phyloP scores from a whole-genome alignment of 2,888 invertebrate species.

The Melitaea athalia region DNA sequence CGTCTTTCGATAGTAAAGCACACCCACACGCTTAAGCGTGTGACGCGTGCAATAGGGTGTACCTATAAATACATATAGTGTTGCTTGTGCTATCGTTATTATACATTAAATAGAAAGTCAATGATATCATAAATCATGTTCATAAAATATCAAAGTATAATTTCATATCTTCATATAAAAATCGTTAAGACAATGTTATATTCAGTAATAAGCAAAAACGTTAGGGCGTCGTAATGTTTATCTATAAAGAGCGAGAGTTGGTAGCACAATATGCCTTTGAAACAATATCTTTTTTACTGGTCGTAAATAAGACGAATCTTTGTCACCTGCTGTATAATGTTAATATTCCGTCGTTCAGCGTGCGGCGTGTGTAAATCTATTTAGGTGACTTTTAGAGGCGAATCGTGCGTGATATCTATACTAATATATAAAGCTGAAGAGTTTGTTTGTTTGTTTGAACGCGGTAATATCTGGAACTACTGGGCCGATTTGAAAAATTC shows the following conservation, averaged over 20 bases:
- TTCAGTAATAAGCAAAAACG: slow-evolving; percentile 8
- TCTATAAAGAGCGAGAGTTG: neutral
- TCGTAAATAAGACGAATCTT: slow-evolving; percentile 31
- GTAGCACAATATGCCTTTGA: slow-evolving; percentile 8
- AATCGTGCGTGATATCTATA: slow-evolving; percentile 15
- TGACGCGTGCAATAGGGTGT: too few relatives aligned
- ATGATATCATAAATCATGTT: neutral
- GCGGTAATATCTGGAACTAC: too few relatives aligned
- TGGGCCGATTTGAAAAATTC: too few relatives aligned
- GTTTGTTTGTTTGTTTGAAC: too few relatives aligned
- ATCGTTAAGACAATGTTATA: slow-evolving; percentile 1
- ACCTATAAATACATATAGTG: too few relatives aligned
- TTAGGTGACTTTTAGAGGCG: slow-evolving; percentile 31
- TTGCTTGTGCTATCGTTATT: neutral
- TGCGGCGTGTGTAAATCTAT: slow-evolving; percentile 36
- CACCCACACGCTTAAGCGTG: too few relatives aligned
- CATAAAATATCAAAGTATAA: neutral
- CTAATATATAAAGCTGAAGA: too few relatives aligned
- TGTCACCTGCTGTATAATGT: slow-evolving; percentile 35
- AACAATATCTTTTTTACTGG: slow-evolving; percentile 30
- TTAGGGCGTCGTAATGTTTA: neutral
- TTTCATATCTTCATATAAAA: neutral
- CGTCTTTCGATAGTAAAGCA: too few relatives aligned
- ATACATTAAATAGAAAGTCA: neutral
- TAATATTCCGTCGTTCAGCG: slow-evolving; percentile 38